Conservation (phyloP, 2,888 invertebrate genomes). For the Hecatera dysodea region DNA sequence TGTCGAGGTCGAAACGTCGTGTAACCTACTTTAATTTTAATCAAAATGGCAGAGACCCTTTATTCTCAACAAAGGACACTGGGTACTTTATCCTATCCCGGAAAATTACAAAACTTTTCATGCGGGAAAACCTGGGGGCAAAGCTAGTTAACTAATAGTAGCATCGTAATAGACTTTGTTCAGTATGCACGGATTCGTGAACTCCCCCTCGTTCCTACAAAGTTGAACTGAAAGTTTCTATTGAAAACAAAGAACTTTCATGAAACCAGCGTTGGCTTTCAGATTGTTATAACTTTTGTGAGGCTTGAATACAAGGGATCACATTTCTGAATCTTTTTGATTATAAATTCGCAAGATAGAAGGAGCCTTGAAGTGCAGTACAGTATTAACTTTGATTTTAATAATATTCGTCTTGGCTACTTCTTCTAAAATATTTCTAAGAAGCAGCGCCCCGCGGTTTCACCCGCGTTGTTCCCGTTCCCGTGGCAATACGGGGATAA, state of each 20-base stretch:
- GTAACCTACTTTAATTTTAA: conserved; percentile 25
- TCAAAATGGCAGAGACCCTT: conserved; percentile 4
- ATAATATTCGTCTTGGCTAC: not conserved
- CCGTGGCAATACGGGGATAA: no score
- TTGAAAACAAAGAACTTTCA: conserved; percentile 45
- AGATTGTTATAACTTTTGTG: conserved; percentile 35
- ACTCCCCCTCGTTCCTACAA: conserved; percentile 23
- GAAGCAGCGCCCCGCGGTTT: no score
- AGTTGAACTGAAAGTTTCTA: conserved; percentile 38
- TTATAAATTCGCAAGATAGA: not conserved
- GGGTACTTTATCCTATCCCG: not conserved
- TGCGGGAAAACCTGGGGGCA: not conserved
- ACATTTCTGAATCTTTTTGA: not conserved
- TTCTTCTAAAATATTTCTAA: no score
- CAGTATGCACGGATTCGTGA: conserved; percentile 6
- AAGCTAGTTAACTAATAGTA: conserved; percentile 3
- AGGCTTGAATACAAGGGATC: conserved; percentile 22
- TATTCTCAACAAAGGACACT: conserved; percentile 12
- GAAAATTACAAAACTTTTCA: conserved; percentile 21
- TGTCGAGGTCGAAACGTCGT: not conserved
- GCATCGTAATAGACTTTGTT: conserved; percentile 7
- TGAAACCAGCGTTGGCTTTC: conserved; percentile 35
- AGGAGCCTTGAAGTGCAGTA: not conserved
- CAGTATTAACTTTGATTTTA: not conserved
- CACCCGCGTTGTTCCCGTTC: no score